Percentiles rank a stretch among this genome's conserved stretches.
phyloP scores from a whole-genome alignment of 2,113 vertebrate genomes.

The Brienomyrus longianalis region DNA sequence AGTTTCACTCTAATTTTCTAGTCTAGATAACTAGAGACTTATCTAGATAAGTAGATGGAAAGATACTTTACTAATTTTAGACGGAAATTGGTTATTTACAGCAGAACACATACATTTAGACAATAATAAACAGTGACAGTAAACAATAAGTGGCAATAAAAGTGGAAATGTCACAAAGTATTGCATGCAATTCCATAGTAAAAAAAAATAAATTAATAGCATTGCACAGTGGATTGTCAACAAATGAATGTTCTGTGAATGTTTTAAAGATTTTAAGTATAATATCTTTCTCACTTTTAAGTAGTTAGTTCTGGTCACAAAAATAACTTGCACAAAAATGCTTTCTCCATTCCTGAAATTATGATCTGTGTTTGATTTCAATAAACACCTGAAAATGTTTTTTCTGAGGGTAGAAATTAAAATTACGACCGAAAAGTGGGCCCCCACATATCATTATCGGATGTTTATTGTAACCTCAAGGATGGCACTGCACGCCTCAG shows the following conservation, averaged over 20 bases:
- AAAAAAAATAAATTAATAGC: neutral
- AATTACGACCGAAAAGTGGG: constrained; percentile 42
- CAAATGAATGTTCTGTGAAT: neutral
- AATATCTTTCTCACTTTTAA: neutral
- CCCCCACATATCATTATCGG: constrained; percentile 46
- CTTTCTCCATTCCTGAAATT: neutral
- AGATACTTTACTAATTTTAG: neutral
- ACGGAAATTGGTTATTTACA: neutral
- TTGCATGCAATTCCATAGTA: neutral
- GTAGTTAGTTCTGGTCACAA: neutral
- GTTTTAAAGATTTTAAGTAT: neutral
- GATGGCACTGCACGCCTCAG: constrained; percentile 41
- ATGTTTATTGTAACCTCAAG: constrained; percentile 39
- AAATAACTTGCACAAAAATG: neutral
- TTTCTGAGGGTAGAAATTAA: constrained; percentile 46
- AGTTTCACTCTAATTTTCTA: neutral
- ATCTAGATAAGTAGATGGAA: neutral
- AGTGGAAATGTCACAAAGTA: neutral
- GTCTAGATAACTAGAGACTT: no score
- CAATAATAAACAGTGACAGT: neutral
- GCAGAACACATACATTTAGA: neutral
- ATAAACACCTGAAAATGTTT: constrained; percentile 28
- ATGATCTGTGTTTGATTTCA: constrained; percentile 9
- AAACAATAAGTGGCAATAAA: neutral
- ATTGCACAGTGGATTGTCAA: neutral